Conservation (phyloP, 2,113 vertebrate genomes). For the Sturnira hondurensis region DNA sequence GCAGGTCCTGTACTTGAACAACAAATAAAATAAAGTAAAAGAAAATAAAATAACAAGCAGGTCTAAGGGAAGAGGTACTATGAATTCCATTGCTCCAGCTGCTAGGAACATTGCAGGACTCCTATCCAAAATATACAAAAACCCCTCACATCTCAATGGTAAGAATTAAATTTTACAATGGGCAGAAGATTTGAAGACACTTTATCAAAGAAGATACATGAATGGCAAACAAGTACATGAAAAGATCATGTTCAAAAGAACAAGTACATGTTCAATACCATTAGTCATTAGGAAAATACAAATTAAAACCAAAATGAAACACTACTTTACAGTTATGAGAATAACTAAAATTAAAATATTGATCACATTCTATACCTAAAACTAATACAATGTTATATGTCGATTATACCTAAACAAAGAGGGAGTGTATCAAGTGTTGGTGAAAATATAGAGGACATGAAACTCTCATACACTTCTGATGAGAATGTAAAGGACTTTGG, state of each 20-base stretch:
- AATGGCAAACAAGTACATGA: background rate
- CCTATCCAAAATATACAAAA: background rate
- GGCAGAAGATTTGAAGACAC: background rate
- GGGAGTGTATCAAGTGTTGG: background rate
- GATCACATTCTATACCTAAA: background rate
- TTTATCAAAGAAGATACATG: background rate
- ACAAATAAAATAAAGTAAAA: no score
- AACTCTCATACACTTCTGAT: background rate
- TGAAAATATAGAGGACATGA: background rate
- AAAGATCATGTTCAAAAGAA: background rate
- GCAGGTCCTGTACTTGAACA: no score
- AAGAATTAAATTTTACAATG: slow-evolving; percentile 2
- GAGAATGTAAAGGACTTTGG: background rate
- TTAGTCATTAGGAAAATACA: background rate
- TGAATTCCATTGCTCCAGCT: background rate
- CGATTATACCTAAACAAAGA: background rate
- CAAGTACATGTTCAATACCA: background rate
- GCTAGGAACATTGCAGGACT: background rate
- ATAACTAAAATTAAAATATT: background rate
- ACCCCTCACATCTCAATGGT: background rate
- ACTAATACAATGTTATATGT: background rate
- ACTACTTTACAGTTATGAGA: background rate
- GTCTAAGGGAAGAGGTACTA: background rate
- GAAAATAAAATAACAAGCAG: background rate
- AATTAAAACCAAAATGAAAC: background rate